Evolutionary conservation across 2,113 vertebrate genomes (phyloP).

Genomic region (Perognathus longimembris): DNA sequence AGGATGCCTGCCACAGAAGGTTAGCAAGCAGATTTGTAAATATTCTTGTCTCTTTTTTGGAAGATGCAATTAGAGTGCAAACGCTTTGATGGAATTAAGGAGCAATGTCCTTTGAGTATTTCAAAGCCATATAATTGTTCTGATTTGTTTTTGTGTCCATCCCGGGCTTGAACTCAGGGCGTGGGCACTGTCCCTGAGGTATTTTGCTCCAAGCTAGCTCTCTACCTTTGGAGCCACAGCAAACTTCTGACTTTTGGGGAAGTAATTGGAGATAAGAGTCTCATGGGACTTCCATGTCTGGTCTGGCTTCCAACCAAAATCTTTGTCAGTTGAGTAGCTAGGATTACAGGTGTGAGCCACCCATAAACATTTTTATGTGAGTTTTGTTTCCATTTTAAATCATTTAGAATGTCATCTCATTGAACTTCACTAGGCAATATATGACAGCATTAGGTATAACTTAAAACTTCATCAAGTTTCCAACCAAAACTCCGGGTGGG

Average conservation of each 20-base stretch:
- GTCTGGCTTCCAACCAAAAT: too few relatives aligned
- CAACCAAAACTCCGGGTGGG: constrained; percentile 30
- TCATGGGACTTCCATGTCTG: too few relatives aligned
- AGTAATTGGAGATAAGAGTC: too few relatives aligned
- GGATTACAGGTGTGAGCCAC: too few relatives aligned
- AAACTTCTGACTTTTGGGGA: too few relatives aligned
- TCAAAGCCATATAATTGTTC: neutral
- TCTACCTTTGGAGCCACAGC: too few relatives aligned
- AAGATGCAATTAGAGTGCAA: neutral
- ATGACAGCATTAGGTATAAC: neutral
- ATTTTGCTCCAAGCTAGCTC: too few relatives aligned
- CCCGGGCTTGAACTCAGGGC: too few relatives aligned
- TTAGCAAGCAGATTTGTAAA: neutral
- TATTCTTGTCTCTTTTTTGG: neutral
- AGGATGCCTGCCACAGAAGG: neutral
- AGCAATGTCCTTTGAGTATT: constrained; percentile 1
- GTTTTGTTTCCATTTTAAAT: constrained; percentile 29
- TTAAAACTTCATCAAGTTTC: neutral
- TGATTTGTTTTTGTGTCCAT: too few relatives aligned
- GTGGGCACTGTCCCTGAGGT: too few relatives aligned
- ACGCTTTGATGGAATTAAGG: neutral
- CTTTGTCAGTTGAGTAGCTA: too few relatives aligned
- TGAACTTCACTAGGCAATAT: neutral
- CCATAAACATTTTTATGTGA: neutral
- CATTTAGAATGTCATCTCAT: neutral